Evolutionary conservation across 2,113 vertebrate species (phyloP).

Genomic region (Smithornis capensis): DNA sequence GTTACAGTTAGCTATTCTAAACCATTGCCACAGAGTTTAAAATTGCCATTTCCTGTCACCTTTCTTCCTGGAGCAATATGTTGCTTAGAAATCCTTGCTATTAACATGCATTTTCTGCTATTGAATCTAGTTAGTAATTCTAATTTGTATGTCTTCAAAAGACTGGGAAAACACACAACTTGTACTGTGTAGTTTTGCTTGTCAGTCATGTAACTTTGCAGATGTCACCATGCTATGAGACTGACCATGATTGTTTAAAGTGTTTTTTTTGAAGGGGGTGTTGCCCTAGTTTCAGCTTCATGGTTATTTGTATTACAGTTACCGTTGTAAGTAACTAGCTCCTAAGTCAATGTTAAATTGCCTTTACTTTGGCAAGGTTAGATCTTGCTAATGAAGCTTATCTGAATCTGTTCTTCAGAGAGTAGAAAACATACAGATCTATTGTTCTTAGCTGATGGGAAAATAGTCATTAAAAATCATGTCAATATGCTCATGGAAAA

Average conservation of each 20-base stretch:
- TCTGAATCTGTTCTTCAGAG: not conserved
- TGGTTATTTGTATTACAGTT: not conserved
- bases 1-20: slow-evolving; percentile 62
- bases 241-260: not conserved
- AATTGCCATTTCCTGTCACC: slow-evolving; percentile 58
- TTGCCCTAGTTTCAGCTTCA: not conserved
- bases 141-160: slow-evolving; percentile 27
- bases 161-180: not conserved
- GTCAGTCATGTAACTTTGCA: slow-evolving; percentile 28
- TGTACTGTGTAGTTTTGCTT: not conserved
- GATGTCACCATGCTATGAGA: not conserved
- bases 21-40: slow-evolving; percentile 44
- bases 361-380: not conserved
- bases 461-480: not conserved
- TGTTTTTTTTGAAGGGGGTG: not conserved
- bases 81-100: slow-evolving; percentile 47
- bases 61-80: slow-evolving; percentile 51
- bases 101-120: slow-evolving; percentile 46
- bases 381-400: not conserved
- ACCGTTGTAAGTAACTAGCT: not conserved
- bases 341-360: not conserved
- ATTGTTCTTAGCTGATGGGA: not conserved
- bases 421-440: not conserved
- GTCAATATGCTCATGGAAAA: not conserved
- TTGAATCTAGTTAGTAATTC: slow-evolving; percentile 55